These are phyloP conservation scores for Rhinogobius similis DNA, from an alignment of 2,113 vertebrate genomes.

Conservation along the genomic window DNA sequence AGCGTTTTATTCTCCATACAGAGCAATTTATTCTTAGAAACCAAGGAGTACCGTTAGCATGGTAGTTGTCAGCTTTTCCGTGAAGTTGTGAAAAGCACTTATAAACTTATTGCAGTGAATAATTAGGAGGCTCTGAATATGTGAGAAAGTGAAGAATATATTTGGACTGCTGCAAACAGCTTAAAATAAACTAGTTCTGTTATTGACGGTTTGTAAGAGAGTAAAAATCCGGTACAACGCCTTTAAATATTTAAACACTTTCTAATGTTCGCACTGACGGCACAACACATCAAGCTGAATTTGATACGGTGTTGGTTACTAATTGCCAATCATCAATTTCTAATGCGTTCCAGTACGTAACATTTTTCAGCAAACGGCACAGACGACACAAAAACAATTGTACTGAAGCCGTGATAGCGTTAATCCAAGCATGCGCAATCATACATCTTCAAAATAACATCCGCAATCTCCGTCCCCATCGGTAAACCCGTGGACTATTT, in stretches of 20 bases:
- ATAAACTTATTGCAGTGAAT: too few species aligned
- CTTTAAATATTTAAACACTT: neutral
- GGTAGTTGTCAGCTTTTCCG: too few species aligned
- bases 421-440: constrained; percentile 8
- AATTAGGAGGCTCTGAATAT: too few species aligned
- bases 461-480: constrained; percentile 1
- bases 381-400: neutral
- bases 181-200: too few species aligned
- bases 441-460: constrained; percentile 28
- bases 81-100: too few species aligned
- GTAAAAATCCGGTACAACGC: neutral
- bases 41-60: too few species aligned
- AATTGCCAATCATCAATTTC: neutral
- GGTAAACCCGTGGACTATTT: constrained; percentile 20
- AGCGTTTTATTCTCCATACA: too few species aligned
- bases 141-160: too few species aligned
- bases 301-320: neutral
- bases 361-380: neutral
- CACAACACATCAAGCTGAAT: too few species aligned
- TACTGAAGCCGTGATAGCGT: neutral
- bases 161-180: too few species aligned
- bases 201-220: too few species aligned
- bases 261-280: neutral
- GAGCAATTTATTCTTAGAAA: too few species aligned
- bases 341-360: neutral